These are phyloP conservation scores for Ivindomyrus marchei DNA, from an alignment of 2,113 vertebrate genomes.

Conservation along the genomic window DNA sequence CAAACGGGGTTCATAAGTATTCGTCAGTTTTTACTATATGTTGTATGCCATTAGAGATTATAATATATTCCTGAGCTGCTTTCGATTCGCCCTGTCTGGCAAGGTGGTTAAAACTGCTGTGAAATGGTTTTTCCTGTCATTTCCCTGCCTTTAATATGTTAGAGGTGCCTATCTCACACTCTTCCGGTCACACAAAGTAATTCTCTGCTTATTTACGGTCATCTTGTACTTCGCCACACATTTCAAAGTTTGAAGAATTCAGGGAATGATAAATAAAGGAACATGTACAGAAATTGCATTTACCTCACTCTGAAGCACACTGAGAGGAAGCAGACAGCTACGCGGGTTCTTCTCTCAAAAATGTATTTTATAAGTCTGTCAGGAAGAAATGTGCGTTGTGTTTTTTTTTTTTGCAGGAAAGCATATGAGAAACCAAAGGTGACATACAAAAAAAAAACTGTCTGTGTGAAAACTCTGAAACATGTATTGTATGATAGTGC, in stretches of 20 bases:
- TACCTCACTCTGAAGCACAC: constrained; percentile 40
- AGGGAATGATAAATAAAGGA: constrained; percentile 3
- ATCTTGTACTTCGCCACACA: not conserved
- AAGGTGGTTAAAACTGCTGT: not conserved
- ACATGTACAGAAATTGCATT: constrained; percentile 35
- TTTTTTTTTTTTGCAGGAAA: not conserved
- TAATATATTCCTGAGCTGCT: not conserved
- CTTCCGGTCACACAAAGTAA: not conserved
- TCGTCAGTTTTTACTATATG: not conserved
- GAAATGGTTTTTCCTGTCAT: not conserved
- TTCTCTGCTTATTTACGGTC: not conserved
- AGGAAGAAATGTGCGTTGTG: not conserved
- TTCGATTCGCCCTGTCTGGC: not conserved
- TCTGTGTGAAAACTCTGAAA: constrained; percentile 6
- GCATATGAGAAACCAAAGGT: not conserved
- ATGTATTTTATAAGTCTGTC: not conserved
- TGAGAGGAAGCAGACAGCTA: constrained; percentile 49
- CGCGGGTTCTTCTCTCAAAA: constrained; percentile 42
- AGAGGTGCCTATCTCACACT: constrained; percentile 26
- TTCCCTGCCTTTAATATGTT: not conserved
- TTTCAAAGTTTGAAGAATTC: not conserved
- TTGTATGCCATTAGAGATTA: not conserved
- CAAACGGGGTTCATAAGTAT: not conserved
- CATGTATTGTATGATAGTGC: constrained; percentile 16
- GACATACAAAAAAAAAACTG: not conserved